A percentile compares a stretch with the other conserved stretches of the same genome.
Evolutionary conservation across 2,113 vertebrate genomes (phyloP).

Genomic region (Semnornis frantzii): DNA sequence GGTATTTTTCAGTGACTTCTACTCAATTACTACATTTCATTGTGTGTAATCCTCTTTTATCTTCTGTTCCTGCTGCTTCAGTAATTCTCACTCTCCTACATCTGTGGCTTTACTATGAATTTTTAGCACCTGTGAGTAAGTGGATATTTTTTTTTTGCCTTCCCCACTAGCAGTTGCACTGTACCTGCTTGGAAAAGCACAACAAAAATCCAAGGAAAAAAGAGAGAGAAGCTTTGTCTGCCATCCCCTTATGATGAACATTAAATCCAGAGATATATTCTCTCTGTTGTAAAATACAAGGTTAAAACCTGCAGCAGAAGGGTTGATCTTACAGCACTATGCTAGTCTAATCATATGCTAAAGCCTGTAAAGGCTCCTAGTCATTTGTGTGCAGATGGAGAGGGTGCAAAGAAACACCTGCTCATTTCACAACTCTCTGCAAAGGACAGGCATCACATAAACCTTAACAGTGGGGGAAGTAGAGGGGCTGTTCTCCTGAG

Average conservation of each 20-base stretch:
- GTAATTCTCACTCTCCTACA: conserved; percentile 78
- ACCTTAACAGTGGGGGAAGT: background rate
- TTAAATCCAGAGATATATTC: background rate
- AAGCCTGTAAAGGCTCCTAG: background rate
- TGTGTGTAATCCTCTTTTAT: conserved; percentile 79
- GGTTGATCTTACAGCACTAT: background rate
- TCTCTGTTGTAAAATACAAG: background rate
- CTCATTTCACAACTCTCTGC: background rate
- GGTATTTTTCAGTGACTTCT: conserved; percentile 78
- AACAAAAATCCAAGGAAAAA: background rate
- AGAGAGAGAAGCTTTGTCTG: background rate
- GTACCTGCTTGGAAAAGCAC: conserved; percentile 1
- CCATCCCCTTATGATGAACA: background rate
- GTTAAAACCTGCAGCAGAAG: background rate
- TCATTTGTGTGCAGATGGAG: background rate
- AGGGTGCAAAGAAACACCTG: background rate
- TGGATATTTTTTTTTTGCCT: background rate
- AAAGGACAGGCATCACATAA: background rate
- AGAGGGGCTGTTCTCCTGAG: background rate
- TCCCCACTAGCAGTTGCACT: background rate
- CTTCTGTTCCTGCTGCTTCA: conserved; percentile 75
- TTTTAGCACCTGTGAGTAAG: conserved; percentile 75
- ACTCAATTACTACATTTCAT: conserved; percentile 80
- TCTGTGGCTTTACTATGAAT: conserved; percentile 76
- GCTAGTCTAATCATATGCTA: background rate